Conservation (phyloP, 92 coral and sea anemone genomes). For the Porites divaricata region DNA sequence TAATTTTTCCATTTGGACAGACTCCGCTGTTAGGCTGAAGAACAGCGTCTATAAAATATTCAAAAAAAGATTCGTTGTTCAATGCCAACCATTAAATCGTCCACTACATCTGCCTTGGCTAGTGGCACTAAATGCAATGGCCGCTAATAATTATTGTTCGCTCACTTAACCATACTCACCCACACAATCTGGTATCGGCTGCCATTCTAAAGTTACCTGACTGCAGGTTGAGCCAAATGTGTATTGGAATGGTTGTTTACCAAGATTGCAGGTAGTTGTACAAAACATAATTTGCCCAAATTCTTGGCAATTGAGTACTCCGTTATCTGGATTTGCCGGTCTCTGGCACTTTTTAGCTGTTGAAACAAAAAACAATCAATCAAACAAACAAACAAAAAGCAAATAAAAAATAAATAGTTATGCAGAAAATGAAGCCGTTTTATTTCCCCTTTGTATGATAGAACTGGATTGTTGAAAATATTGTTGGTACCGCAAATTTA, state of each 20-base stretch:
- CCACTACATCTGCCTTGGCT: no score
- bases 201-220: conserved; percentile 24
- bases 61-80: background rate
- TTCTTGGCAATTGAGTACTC: conserved; percentile 13
- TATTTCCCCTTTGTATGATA: no score
- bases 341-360: conserved; percentile 55
- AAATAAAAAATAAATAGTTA: no score
- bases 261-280: conserved; percentile 41
- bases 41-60: background rate
- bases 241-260: conserved; percentile 57
- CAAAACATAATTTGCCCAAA: conserved; percentile 38
- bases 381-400: no score
- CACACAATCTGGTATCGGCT: conserved; percentile 67
- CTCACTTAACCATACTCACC: conserved; percentile 40
- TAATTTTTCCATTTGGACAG: conserved; percentile 67
- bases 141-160: no score
- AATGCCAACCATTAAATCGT: no score
- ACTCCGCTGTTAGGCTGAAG: conserved; percentile 29
- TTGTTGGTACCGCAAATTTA: no score
- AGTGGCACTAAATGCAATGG: no score
- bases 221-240: conserved; percentile 53
- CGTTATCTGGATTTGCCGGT: conserved; percentile 65
- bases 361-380: background rate
- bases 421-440: no score
- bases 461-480: no score